Percentiles rank a stretch among this genome's conserved stretches.
phyloP scores from a whole-genome alignment of 2,888 invertebrate species.

The Apantesis nais region DNA sequence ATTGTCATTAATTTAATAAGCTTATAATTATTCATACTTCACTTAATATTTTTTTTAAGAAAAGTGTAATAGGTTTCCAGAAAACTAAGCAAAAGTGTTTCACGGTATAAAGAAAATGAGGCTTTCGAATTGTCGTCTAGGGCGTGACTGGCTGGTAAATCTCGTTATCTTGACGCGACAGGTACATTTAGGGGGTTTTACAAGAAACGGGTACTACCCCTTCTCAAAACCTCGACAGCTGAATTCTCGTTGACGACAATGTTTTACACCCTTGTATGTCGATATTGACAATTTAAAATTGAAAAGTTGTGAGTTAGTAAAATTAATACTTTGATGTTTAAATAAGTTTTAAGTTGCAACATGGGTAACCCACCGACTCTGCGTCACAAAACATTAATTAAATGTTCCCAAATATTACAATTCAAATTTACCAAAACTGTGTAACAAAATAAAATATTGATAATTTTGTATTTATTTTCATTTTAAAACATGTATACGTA shows the following conservation, averaged over 20 bases:
- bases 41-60: neutral
- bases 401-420: too few species aligned
- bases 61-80: neutral
- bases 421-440: too few species aligned
- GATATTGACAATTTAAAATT: neutral
- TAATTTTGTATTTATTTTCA: too few species aligned
- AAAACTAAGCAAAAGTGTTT: neutral
- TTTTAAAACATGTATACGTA: too few species aligned
- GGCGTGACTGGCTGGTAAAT: conserved; percentile 2
- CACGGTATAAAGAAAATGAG: neutral
- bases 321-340: neutral
- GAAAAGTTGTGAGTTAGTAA: neutral
- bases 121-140: neutral
- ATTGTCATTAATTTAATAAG: too few species aligned
- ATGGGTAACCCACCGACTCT: too few species aligned
- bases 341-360: too few species aligned
- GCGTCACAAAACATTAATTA: too few species aligned
- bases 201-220: neutral
- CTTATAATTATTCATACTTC: neutral
- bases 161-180: conserved; percentile 11
- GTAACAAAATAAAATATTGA: too few species aligned
- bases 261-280: neutral
- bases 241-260: neutral
- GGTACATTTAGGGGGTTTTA: conserved; percentile 14
- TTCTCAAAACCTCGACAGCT: conserved; percentile 11